These are phyloP conservation scores for Nebria salina DNA, from an alignment of 2,888 invertebrate species.

Conservation along the genomic window DNA sequence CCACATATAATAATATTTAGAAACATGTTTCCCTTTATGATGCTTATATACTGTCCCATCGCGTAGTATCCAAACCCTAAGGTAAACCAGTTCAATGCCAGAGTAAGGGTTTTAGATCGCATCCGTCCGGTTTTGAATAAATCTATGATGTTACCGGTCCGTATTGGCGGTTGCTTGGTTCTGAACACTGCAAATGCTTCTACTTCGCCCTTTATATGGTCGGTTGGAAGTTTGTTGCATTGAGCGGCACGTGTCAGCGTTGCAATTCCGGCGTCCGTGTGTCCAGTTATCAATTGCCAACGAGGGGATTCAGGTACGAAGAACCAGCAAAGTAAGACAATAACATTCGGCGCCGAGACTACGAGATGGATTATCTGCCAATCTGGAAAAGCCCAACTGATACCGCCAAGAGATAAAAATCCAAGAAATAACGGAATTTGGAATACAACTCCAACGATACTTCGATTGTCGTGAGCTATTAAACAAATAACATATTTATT, in stretches of 20 bases:
- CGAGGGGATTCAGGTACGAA: slow-evolving; percentile 81
- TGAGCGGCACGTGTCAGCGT: slow-evolving; percentile 64
- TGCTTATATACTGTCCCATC: slow-evolving; percentile 84
- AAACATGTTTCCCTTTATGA: slow-evolving; percentile 83
- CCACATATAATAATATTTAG: slow-evolving; percentile 84
- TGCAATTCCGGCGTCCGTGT: slow-evolving; percentile 68
- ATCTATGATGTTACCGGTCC: slow-evolving; percentile 65
- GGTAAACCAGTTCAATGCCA: slow-evolving; percentile 83
- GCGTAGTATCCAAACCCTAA: slow-evolving; percentile 90
- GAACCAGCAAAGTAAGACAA: slow-evolving; percentile 67
- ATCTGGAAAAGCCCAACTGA: slow-evolving; percentile 66
- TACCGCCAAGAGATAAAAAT: slow-evolving; percentile 65
- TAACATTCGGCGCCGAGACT: slow-evolving; percentile 67
- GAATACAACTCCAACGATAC: slow-evolving; percentile 67
- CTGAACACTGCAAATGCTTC: slow-evolving; percentile 37
- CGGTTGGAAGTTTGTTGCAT: slow-evolving; percentile 65
- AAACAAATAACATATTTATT: slow-evolving; percentile 42
- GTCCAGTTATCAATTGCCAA: slow-evolving; percentile 77
- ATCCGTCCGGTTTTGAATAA: slow-evolving; percentile 76
- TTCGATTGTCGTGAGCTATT: slow-evolving; percentile 65
- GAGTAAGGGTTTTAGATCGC: slow-evolving; percentile 75
- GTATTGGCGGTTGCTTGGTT: neutral
- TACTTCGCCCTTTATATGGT: slow-evolving; percentile 61
- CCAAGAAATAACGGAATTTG: slow-evolving; percentile 70
- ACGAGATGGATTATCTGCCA: slow-evolving; percentile 69